A percentile compares a stretch with the other conserved stretches of the same genome.
phyloP scores from a whole-genome alignment of 2,797 vertebrate genomes.

The Lates japonicus region DNA sequence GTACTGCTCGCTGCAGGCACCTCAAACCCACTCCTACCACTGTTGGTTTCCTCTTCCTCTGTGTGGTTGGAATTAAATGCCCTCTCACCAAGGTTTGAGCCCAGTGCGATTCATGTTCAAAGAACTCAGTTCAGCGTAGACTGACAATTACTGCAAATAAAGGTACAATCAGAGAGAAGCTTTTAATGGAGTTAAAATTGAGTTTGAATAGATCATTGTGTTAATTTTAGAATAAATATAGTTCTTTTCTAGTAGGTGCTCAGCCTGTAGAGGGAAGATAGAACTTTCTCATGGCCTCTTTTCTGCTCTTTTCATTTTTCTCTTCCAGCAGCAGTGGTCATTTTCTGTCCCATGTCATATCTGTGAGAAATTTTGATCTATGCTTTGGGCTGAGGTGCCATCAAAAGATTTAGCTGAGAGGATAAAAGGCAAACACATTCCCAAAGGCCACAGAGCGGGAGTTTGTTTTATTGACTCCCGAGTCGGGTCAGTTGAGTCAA shows the following conservation, averaged over 20 bases:
- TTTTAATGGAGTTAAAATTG: constrained; percentile 83
- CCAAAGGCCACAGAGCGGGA: background rate
- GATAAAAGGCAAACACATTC: too few relatives aligned
- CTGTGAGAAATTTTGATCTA: constrained; percentile 54
- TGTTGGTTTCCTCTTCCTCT: constrained; percentile 63
- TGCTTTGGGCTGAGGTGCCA: constrained; percentile 40
- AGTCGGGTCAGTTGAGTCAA: background rate
- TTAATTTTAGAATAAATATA: constrained; percentile 77
- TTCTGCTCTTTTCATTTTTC: constrained; percentile 49
- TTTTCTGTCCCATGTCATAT: constrained; percentile 51
- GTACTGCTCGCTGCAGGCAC: constrained; percentile 64
- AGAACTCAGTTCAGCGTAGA: constrained; percentile 63
- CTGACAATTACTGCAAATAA: constrained; percentile 79
- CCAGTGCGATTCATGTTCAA: constrained; percentile 73
- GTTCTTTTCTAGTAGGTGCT: constrained; percentile 52
- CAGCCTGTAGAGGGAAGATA: constrained; percentile 60
- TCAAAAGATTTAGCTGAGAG: constrained; percentile 35
- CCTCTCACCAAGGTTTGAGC: constrained; percentile 70
- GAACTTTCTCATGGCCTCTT: constrained; percentile 58
- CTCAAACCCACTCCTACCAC: constrained; percentile 71
- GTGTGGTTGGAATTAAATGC: constrained; percentile 74
- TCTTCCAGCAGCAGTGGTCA: constrained; percentile 40
- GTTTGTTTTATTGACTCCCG: constrained; percentile 24
- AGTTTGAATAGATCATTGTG: constrained; percentile 81
- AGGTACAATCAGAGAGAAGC: constrained; percentile 78